Percentiles rank a stretch among this genome's conserved stretches.
These are phyloP conservation scores for Lateolabrax maculatus DNA, from an alignment of 2,797 vertebrate species.

Conservation along the genomic window DNA sequence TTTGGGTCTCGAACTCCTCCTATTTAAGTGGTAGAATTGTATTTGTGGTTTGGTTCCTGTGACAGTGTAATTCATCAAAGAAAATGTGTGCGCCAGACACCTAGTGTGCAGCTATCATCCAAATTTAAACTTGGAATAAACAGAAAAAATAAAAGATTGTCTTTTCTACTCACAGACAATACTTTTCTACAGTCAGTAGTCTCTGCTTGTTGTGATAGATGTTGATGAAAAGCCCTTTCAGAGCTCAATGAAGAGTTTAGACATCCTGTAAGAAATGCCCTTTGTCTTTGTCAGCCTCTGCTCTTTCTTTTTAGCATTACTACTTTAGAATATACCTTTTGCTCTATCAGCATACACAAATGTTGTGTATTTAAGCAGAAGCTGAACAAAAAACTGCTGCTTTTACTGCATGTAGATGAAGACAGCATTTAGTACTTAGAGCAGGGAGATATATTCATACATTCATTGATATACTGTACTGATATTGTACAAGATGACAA, in stretches of 20 bases:
- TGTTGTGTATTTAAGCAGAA: constrained; percentile 2
- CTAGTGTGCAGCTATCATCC: constrained; percentile 47
- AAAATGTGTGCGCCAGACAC: constrained; percentile 61
- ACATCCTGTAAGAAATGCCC: constrained; percentile 15
- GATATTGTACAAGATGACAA: not conserved
- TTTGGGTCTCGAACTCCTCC: constrained; percentile 64
- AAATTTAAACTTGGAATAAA: constrained; percentile 47
- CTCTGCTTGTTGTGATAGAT: constrained; percentile 25
- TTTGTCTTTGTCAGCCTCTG: constrained; percentile 26
- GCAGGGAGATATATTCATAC: not conserved
- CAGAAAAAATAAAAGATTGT: constrained; percentile 31
- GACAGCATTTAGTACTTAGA: not conserved
- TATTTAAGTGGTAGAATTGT: constrained; percentile 61
- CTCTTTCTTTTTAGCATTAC: constrained; percentile 13
- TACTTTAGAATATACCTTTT: not conserved
- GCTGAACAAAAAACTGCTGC: not conserved
- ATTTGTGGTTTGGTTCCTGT: constrained; percentile 65
- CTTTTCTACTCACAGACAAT: too few species aligned
- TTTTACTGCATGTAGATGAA: not conserved
- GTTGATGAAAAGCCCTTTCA: constrained; percentile 18
- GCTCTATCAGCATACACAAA: constrained; percentile 14
- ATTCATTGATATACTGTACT: not conserved
- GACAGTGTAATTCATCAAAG: constrained; percentile 72
- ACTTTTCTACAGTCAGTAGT: constrained; percentile 12
- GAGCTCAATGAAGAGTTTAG: constrained; percentile 32